Evolutionary conservation across 2,113 vertebrate species (phyloP), one percentile per base, ranked within the genome.

Genomic region (Camelus dromedarius): DNA sequence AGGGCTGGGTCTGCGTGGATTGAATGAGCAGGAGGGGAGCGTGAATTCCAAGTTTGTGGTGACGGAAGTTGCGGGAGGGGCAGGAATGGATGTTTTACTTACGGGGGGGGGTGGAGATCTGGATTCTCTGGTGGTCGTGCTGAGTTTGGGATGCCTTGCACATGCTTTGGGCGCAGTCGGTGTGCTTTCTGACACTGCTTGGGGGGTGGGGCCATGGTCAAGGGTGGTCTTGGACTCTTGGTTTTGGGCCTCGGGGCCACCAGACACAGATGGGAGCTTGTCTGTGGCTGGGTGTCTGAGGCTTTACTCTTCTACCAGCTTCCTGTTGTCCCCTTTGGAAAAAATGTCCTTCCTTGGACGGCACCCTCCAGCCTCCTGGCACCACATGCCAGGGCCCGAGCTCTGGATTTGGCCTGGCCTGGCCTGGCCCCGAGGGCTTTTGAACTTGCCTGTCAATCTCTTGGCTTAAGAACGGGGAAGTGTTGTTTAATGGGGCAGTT

Each of bases 391-490:
- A 2, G 54, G 19, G 15, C 30, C 42, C 15, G 8, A 2, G 6
- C 16, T 35, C 58, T 38, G 2, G 1, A n/a, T 62, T 62, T 30
- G 2, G 12, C 54, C 69, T 30, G 2, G 15, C 48, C 54, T 18
- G 75, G 48, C 76, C 69, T n/a, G 54, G 30, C 35, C 7, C 54
- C 0, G 0, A 6, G 22, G 8, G 60, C 4, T 4, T 26, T 16
- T 1, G 60, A 15, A 2, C 60, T 8, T 19, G 4, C 6, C 54
- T 9, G 32, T 15, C 5, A 6, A 1, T 42, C 28, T 50, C 6
- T 4, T 18, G 19, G 60, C 46, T n/a, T 10, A 0, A 4, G 46
- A 14, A 1, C 3, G 42, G 10, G 32, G 6, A 22, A 0, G 30
- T 28, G 20, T 28, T 42, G 1, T 13, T 6, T 9, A 11, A 5